A percentile compares a stretch with the other conserved stretches of the same genome.
phyloP scores from a whole-genome alignment of 2,113 vertebrate species.

The Propithecus coquereli region DNA sequence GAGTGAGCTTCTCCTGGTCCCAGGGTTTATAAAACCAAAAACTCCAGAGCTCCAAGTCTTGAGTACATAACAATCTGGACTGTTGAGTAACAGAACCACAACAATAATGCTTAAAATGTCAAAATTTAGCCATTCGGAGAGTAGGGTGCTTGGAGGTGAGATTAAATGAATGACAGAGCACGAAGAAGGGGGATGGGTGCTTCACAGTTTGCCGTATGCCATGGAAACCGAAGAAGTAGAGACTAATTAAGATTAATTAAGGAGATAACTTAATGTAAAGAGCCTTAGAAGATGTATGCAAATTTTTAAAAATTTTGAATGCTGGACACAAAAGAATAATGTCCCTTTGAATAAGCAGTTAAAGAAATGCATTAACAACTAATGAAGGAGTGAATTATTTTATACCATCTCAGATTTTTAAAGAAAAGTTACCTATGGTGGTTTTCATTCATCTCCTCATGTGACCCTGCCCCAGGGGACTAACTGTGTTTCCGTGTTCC shows the following conservation, averaged over 20 bases:
- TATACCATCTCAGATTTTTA: not conserved
- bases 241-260: not conserved
- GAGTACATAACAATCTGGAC: accelerated
- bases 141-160: not conserved
- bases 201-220: no score
- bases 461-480: not conserved
- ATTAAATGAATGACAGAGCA: not conserved
- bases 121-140: not conserved
- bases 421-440: no score
- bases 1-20: accelerated
- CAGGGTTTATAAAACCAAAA: not conserved
- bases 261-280: not conserved
- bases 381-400: not conserved
- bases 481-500: not conserved
- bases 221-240: not conserved
- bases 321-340: not conserved
- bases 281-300: not conserved
- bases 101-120: accelerated
- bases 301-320: not conserved
- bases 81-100: not conserved
- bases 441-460: accelerated
- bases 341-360: not conserved
- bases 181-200: accelerated
- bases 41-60: not conserved
- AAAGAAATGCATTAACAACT: not conserved